phyloP scores from a whole-genome alignment of 2,113 vertebrate species.

The Siniperca knerii region DNA sequence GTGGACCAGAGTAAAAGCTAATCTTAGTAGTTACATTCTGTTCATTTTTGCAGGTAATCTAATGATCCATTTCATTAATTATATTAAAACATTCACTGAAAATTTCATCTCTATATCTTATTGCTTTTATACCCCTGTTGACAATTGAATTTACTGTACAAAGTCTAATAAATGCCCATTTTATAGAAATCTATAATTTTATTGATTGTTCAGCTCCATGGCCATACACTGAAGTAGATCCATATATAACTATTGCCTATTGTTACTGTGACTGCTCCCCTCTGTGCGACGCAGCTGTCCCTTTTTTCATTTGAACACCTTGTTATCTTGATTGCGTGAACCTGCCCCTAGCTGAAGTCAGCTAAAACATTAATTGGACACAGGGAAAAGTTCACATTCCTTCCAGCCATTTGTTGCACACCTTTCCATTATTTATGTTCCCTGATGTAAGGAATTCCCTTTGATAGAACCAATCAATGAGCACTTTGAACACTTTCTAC shows the following conservation, averaged over 20 bases:
- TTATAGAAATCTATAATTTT: conserved; percentile 50
- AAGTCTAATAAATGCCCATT: conserved; percentile 37
- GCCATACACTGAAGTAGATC: conserved; percentile 16
- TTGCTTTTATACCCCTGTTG: not conserved
- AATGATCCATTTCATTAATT: not conserved
- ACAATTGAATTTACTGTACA: conserved; percentile 32
- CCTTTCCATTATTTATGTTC: conserved; percentile 82
- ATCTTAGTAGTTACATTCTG: not conserved
- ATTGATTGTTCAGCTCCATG: conserved; percentile 46
- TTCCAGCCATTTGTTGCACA: conserved; percentile 64
- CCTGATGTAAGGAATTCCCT: conserved; percentile 78
- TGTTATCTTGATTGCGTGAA: conserved; percentile 81
- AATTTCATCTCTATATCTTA: not conserved
- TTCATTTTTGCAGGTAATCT: not conserved
- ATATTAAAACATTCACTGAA: not conserved
- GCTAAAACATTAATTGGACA: conserved; percentile 86
- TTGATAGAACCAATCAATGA: conserved; percentile 82
- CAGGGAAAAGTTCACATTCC: conserved; percentile 82
- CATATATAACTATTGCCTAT: conserved; percentile 54
- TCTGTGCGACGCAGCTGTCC: conserved; percentile 49
- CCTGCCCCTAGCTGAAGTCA: conserved; percentile 80
- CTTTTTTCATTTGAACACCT: conserved; percentile 69
- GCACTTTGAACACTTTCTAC: conserved; percentile 60
- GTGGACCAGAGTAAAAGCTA: conserved; percentile 4
- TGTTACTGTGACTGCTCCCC: conserved; percentile 53